A percentile compares a stretch with the other conserved stretches of the same genome.
Evolutionary conservation across 2,113 vertebrate species (phyloP).

Genomic region (Otus sunia): DNA sequence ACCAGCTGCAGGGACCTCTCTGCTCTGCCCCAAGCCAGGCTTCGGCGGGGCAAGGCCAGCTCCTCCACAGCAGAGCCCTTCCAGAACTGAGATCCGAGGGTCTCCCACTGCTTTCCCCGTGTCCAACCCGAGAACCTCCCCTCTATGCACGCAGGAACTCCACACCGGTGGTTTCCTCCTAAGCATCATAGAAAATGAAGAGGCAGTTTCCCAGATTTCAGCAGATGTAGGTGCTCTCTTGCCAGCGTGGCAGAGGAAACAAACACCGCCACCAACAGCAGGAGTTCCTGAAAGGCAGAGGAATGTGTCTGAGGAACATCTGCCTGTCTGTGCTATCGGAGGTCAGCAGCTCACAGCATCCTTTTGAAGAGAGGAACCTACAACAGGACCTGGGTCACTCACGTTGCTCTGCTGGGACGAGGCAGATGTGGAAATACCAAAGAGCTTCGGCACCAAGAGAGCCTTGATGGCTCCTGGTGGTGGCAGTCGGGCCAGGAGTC

Average conservation of each 20-base stretch:
- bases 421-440: neutral
- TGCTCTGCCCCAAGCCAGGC: neutral
- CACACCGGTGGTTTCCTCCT: neutral
- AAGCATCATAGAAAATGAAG: neutral
- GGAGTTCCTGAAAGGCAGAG: neutral
- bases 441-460: neutral
- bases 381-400: neutral
- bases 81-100: neutral
- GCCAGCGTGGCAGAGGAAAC: neutral
- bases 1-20: neutral
- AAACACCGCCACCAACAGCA: neutral
- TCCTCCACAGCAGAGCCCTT: neutral
- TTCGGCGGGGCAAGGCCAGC: fast-evolving
- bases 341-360: neutral
- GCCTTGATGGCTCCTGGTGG: neutral
- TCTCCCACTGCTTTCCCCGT: neutral
- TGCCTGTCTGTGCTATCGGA: neutral
- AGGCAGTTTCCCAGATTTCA: neutral
- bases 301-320: neutral
- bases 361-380: neutral
- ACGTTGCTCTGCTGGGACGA: neutral
- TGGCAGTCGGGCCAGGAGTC: neutral
- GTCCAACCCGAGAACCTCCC: neutral
- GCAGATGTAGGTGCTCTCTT: neutral
- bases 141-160: neutral